Evolutionary conservation across 2,888 invertebrate species (phyloP).

Genomic region (Calameuta idolon): DNA sequence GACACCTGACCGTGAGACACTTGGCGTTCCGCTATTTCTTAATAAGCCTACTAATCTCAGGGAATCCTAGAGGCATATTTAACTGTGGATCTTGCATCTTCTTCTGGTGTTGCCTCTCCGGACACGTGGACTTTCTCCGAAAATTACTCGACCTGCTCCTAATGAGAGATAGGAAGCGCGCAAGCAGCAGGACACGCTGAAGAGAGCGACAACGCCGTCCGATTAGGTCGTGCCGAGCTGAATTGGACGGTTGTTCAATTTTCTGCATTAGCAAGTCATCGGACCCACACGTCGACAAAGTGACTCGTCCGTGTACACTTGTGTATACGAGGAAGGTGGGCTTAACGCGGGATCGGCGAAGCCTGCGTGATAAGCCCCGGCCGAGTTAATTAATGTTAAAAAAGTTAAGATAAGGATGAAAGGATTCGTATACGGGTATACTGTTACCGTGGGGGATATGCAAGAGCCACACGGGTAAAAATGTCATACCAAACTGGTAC

Average conservation of each 20-base stretch:
- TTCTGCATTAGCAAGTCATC: conserved; percentile 42
- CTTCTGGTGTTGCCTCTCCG: neutral
- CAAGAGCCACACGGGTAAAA: neutral
- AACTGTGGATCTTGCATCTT: neutral
- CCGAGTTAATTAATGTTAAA: conserved; percentile 61
- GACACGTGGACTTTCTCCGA: conserved; percentile 1
- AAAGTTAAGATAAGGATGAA: conserved; percentile 28
- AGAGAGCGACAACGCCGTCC: neutral
- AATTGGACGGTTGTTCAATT: conserved; percentile 45
- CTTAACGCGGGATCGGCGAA: conserved; percentile 40
- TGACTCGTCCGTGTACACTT: neutral
- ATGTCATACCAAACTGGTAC: neutral
- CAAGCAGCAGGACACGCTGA: neutral
- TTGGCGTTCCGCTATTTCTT: neutral
- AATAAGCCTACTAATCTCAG: neutral
- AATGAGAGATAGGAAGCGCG: conserved; percentile 16
- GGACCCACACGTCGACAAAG: conserved; percentile 17
- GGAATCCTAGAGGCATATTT: neutral
- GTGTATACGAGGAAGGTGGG: conserved; percentile 21
- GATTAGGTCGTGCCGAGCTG: neutral
- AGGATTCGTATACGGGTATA: conserved; percentile 5
- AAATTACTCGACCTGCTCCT: conserved; percentile 10
- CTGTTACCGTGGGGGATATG: conserved; percentile 20
- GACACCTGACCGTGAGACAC: neutral
- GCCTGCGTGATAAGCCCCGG: conserved; percentile 49